Base-by-base conservation (phyloP, 2,888 invertebrate genomes). In the Melitaea athalia region DNA sequence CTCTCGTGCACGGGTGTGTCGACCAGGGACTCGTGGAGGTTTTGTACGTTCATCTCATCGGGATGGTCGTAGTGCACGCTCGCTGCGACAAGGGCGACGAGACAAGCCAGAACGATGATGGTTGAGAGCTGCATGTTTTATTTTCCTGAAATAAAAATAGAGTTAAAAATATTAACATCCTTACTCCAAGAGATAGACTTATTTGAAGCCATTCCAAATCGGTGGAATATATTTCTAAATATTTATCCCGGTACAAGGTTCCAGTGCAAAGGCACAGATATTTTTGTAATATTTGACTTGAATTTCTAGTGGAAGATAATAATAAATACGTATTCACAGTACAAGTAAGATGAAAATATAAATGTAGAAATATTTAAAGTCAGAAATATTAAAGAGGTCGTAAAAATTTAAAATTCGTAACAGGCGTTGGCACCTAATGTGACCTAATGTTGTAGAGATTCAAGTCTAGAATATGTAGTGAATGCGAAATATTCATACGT, bases 51-150 rank as follows among this genome's bases (percentile, higher is more conserved):
- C 31, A 12, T 77, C 24, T 85, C 81, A 42, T 80, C 81, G 1
- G 80, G 82, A 2, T 84, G 76, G 57, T 84, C 81, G 68, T 80
- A 78, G 52, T 83, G 81, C 33, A 79, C 74, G 68, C 78, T 82
- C 49, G 88, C 87, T 49, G 81, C 83, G 47, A 85, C 90, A 11
- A 81, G 83, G 15, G 86, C 89, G 55, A 91, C 77, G 70, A 92
- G 79, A 79, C 91, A 92, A 38, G 85, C 83, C 70, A 92, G 83
- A 47, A 92, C 81, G 64, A 91, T 75, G 62, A 92, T 79, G 60
- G 88, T 89, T 74, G 87, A 83, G 74, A 85, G 81, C 82, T 92
- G 88, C 92, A 92, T 92, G 78, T 73, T 87, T 77, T 70, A 74
- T 73, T 55, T 70, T 73, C 64, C 72, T 74, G 69, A 15, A 67